A percentile compares a stretch with the other conserved stretches of the same genome.
Evolutionary conservation across 2,888 invertebrate genomes (phyloP).

Genomic region (Buathra laborator): DNA sequence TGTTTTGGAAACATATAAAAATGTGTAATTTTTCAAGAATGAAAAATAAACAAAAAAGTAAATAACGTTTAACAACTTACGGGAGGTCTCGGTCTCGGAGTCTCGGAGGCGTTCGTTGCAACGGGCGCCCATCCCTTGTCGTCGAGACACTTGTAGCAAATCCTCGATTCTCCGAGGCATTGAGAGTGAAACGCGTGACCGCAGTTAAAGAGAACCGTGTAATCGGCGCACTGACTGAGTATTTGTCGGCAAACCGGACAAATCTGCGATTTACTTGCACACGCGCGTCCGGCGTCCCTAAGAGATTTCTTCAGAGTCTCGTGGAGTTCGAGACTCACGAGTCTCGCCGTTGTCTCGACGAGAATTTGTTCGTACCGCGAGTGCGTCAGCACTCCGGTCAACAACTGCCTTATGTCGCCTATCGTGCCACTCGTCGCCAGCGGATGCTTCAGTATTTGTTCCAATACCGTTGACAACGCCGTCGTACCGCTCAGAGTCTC

Average conservation of each 20-base stretch:
- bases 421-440: constrained; percentile 87
- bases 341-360: constrained; percentile 89
- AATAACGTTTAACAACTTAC: constrained; percentile 68
- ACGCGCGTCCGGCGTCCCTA: constrained; percentile 81
- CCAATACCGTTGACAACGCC: constrained; percentile 87
- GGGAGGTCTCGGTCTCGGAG: constrained; percentile 74
- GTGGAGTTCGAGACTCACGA: constrained; percentile 90
- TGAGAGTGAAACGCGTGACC: constrained; percentile 83
- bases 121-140: constrained; percentile 82
- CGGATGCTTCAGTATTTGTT: constrained; percentile 87
- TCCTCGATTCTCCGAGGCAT: constrained; percentile 81
- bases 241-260: constrained; percentile 81
- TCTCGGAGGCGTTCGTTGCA: constrained; percentile 75
- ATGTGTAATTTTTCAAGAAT: too few relatives aligned
- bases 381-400: constrained; percentile 91
- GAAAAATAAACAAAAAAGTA: constrained; percentile 5
- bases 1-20: too few relatives aligned
- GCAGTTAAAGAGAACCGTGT: constrained; percentile 81
- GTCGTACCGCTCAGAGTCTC: constrained; percentile 83
- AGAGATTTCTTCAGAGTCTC: constrained; percentile 82
- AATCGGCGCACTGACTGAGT: constrained; percentile 79
- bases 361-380: constrained; percentile 92
- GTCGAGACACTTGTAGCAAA: constrained; percentile 82
- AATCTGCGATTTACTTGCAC: constrained; percentile 77
- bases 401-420: constrained; percentile 88